Conservation (phyloP, 2,113 vertebrate genomes). For the Gavialis gangeticus region DNA sequence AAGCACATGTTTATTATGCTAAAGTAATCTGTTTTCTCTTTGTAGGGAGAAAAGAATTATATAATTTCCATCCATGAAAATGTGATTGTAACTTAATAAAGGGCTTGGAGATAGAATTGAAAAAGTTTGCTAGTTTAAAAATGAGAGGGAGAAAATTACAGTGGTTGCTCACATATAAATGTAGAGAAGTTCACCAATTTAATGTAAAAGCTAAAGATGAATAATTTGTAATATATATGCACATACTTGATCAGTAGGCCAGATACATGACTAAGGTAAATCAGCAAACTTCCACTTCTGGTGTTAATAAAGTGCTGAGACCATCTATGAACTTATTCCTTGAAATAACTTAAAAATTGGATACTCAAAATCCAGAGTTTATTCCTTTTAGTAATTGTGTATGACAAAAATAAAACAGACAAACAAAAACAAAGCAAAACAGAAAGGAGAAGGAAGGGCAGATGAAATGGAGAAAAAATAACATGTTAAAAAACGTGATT, state of each 20-base stretch:
- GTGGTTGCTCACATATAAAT: neutral
- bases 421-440: fast-evolving
- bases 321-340: fast-evolving
- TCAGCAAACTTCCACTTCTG: neutral
- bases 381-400: neutral
- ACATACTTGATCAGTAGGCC: neutral
- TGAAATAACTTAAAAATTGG: fast-evolving
- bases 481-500: neutral
- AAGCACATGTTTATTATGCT: neutral
- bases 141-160: fast-evolving
- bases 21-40: neutral
- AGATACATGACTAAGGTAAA: neutral
- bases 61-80: neutral
- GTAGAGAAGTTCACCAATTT: neutral
- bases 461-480: neutral
- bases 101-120: neutral
- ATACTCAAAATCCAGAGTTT: neutral
- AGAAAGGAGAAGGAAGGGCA: neutral
- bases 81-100: neutral
- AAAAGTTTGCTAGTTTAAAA: neutral
- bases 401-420: fast-evolving
- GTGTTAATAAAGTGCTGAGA: neutral
- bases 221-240: neutral
- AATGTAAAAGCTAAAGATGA: neutral
- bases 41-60: neutral